phyloP scores from a whole-genome alignment of 2,888 invertebrate species.

The Drosophila koepferae region DNA sequence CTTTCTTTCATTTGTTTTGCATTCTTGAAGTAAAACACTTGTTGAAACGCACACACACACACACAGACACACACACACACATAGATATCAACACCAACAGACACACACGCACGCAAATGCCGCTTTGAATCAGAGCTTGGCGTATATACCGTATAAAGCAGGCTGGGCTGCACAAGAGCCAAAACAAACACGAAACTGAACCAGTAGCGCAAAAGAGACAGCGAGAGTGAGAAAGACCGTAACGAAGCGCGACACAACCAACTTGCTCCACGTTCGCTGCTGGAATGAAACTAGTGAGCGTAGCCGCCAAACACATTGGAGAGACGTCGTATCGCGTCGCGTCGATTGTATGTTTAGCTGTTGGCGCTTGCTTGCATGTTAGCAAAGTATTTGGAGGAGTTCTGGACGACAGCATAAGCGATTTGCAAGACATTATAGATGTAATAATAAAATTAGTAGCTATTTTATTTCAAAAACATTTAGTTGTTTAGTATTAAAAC shows the following conservation, averaged over 20 bases:
- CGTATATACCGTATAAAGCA: constrained; percentile 43
- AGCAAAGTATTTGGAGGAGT: constrained; percentile 9
- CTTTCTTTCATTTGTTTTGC: constrained; percentile 47
- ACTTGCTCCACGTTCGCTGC: constrained; percentile 56
- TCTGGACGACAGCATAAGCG: not conserved
- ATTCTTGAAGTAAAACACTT: constrained; percentile 57
- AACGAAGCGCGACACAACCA: constrained; percentile 51
- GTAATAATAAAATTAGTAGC: constrained; percentile 4
- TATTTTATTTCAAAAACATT: not conserved
- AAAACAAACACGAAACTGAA: constrained; percentile 48
- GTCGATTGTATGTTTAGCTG: not conserved
- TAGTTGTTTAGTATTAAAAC: not conserved
- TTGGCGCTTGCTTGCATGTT: constrained; percentile 22
- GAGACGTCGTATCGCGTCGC: constrained; percentile 6
- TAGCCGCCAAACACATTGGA: constrained; percentile 13
- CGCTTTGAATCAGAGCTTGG: constrained; percentile 50
- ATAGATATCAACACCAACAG: not conserved
- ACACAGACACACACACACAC: constrained; percentile 9
- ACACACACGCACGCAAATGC: constrained; percentile 16
- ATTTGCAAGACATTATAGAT: constrained; percentile 4
- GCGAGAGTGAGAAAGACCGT: constrained; percentile 25
- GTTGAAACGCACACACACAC: constrained; percentile 37
- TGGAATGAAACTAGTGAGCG: constrained; percentile 53
- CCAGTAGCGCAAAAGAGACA: constrained; percentile 16
- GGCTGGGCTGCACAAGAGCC: constrained; percentile 41